These are phyloP conservation scores for Ophraella communa DNA, from an alignment of 2,888 invertebrate genomes.

Conservation along the genomic window DNA sequence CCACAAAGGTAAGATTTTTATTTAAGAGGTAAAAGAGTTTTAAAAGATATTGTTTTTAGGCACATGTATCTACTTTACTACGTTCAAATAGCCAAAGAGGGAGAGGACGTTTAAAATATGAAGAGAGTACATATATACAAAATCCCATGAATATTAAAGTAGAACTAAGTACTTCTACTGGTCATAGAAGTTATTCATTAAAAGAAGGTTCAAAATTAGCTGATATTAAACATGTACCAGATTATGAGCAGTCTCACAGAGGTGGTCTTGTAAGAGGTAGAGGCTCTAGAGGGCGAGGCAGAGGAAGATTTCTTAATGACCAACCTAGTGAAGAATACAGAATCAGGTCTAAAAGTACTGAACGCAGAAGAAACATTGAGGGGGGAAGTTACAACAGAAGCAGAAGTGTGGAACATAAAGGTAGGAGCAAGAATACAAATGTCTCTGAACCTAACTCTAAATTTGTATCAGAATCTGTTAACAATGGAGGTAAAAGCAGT, in stretches of 20 bases:
- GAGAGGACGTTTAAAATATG: conserved; percentile 1
- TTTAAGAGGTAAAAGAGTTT: not conserved
- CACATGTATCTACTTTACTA: not conserved
- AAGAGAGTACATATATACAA: conserved; percentile 27
- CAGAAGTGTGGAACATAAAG: conserved; percentile 21
- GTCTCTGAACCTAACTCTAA: too few relatives aligned
- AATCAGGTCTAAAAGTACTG: conserved; percentile 18
- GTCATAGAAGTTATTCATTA: conserved; percentile 46
- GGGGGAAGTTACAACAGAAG: conserved; percentile 9
- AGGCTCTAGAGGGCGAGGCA: conserved; percentile 7
- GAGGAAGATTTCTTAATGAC: conserved; percentile 2
- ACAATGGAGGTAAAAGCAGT: not conserved
- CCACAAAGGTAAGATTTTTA: conserved; percentile 21
- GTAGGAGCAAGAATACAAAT: not conserved
- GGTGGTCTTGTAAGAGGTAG: conserved; percentile 11
- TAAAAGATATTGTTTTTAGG: not conserved
- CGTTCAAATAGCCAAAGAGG: conserved; percentile 24
- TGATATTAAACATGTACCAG: conserved; percentile 42
- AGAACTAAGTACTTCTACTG: conserved; percentile 47
- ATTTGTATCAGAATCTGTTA: not conserved
- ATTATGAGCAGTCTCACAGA: conserved; percentile 26
- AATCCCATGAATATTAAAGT: conserved; percentile 49
- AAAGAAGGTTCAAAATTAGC: conserved; percentile 41
- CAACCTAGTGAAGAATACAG: conserved; percentile 2
- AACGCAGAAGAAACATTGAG: conserved; percentile 7